Evolutionary conservation across 2,113 vertebrate species (phyloP), one percentile per base, ranked within the genome.

Genomic region (Ascaphus truei): DNA sequence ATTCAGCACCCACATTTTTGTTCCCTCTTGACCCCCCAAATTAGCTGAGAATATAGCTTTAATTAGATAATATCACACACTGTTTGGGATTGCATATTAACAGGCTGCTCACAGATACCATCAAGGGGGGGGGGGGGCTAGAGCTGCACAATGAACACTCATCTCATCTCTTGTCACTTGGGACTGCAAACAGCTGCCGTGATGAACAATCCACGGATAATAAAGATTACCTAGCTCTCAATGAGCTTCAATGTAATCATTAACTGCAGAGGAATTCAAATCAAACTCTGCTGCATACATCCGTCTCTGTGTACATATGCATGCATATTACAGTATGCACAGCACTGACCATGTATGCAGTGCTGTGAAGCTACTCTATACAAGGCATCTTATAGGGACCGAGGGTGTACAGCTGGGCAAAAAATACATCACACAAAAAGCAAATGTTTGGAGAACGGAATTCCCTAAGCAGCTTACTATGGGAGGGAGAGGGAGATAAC

Each of bases 181-280:
- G 64, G 64, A 67, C 26, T 33, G 11, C 12, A 67, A 45, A 56
- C 64, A 67, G 51, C 37, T 57, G 52, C 52, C 31, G 27, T 47
- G 30, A 26, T 34, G 64, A 67, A 41, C 48, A 53, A 33, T 9
- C 52, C 37, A 33, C 47, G 64, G 52, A 57, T 67, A 67, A 67
- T 57, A 67, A 67, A 45, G 22, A 67, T 67, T 47, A 67, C 64
- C 37, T 56, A 57, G 30, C 55, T 68, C 65, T 68, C 41, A 48
- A 48, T 15, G 23, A 25, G 41, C n/a, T 26, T n/a, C 45, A 43
- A 57, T 58, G 53, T 68, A n/a, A 36, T 68, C 53, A 68, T 58
- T 68, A 33, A 58, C 29, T 57, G 41, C 18, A 58, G 18, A 13
- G 3, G 11, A 7, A 57, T 68, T 18, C 0, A 0, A 61, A 57